Evolutionary conservation across 2,888 invertebrate genomes (phyloP).

Genomic region (Macrosiphum euphorbiae): DNA sequence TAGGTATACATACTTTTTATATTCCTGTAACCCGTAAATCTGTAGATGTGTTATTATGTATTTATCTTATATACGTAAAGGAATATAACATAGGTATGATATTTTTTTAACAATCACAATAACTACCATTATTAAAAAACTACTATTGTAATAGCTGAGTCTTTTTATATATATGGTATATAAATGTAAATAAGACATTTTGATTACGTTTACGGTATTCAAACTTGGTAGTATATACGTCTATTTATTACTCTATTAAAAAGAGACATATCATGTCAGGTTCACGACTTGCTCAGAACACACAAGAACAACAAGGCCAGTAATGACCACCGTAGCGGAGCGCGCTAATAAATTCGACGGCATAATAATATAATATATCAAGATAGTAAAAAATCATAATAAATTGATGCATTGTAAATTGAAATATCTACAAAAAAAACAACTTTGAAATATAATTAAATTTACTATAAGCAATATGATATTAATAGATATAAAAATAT

Average conservation of each 20-base stretch:
- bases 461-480: background rate
- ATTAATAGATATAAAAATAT: background rate
- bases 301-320: conserved; percentile 57
- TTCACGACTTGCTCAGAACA: conserved; percentile 32
- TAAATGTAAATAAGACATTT: conserved; percentile 46
- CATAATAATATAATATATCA: background rate
- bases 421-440: background rate
- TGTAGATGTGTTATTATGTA: background rate
- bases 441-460: background rate
- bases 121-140: conserved; percentile 29
- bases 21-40: background rate
- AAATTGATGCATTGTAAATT: background rate
- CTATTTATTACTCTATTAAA: conserved; percentile 58
- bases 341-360: conserved; percentile 44
- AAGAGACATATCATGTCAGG: conserved; percentile 16
- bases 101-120: conserved; percentile 24
- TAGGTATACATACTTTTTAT: background rate
- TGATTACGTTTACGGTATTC: conserved; percentile 36
- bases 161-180: background rate
- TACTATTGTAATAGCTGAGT: conserved; percentile 19
- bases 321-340: conserved; percentile 31
- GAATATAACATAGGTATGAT: background rate
- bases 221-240: conserved; percentile 21
- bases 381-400: conserved; percentile 26
- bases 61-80: background rate